Evolutionary conservation across 2,888 invertebrate species (phyloP).

Genomic region (Antheraea assamensis): DNA sequence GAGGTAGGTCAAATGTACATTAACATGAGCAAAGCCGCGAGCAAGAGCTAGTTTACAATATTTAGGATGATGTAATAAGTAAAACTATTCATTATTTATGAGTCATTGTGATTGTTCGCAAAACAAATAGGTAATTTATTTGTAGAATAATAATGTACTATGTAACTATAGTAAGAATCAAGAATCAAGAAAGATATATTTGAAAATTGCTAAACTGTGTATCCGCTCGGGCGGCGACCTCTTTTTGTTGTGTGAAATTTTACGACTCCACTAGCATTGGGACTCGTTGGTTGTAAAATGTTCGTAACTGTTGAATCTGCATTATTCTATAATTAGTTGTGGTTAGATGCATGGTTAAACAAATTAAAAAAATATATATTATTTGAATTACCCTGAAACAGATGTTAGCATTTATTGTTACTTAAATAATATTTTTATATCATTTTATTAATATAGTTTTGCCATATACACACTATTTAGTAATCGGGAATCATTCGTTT

Average conservation of each 20-base stretch:
- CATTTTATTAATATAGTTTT: background rate
- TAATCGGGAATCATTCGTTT: too few relatives aligned
- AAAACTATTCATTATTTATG: background rate
- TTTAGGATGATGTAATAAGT: background rate
- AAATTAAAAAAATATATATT: background rate
- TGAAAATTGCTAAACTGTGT: constrained; percentile 52
- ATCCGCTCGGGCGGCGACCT: constrained; percentile 43
- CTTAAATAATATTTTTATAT: background rate
- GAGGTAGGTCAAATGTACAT: too few relatives aligned
- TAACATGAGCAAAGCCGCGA: too few relatives aligned
- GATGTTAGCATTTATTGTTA: background rate
- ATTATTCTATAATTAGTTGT: constrained; percentile 6
- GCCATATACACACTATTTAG: too few relatives aligned
- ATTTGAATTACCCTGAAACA: background rate
- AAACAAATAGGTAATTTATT: background rate
- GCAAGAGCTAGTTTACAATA: too few relatives aligned
- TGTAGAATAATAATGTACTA: constrained; percentile 14
- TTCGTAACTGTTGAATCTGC: constrained; percentile 33
- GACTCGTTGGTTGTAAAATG: constrained; percentile 63
- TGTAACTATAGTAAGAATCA: background rate
- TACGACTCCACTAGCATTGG: constrained; percentile 67
- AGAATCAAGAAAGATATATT: constrained; percentile 24
- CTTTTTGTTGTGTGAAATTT: constrained; percentile 67
- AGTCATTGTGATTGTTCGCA: background rate
- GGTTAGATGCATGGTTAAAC: background rate